Evolutionary conservation across 2,797 vertebrate genomes (phyloP).

Genomic region (Thripadectes ignobilis): DNA sequence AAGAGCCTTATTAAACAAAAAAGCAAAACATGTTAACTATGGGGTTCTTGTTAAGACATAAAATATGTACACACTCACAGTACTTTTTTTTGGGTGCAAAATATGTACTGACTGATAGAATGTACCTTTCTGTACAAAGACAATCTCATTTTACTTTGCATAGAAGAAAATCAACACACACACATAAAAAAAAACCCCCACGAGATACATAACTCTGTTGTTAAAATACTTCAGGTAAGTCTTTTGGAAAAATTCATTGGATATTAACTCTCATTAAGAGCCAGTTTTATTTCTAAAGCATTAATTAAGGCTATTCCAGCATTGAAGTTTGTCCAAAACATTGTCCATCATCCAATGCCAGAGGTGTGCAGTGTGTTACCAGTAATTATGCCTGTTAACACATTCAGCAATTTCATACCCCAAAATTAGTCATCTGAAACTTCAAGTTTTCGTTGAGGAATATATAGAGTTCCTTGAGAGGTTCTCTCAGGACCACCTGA

Average conservation of each 20-base stretch:
- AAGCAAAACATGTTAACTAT: conserved; percentile 50
- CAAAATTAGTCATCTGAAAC: conserved; percentile 79
- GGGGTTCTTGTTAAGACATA: conserved; percentile 59
- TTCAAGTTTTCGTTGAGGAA: conserved; percentile 91
- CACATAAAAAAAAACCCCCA: background rate
- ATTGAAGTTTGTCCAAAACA: background rate
- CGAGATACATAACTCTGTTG: background rate
- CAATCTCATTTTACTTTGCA: conserved; percentile 59
- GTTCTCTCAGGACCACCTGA: conserved; percentile 56
- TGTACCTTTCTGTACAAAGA: conserved; percentile 40
- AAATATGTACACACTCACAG: conserved; percentile 69
- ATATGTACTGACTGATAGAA: conserved; percentile 15
- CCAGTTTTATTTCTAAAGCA: conserved; percentile 6
- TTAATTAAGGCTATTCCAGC: conserved; percentile 32
- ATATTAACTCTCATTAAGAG: background rate
- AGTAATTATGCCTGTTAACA: background rate
- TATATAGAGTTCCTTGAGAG: conserved; percentile 74
- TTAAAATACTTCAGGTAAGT: conserved; percentile 13
- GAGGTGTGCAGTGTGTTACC: background rate
- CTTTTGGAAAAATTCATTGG: background rate
- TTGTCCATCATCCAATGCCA: background rate
- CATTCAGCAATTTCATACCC: background rate
- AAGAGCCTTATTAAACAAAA: conserved; percentile 48
- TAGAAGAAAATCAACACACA: conserved; percentile 48
- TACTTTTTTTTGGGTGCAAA: conserved; percentile 71